Conservation (phyloP, 2,113 vertebrate species). For the Fregetta grallaria region DNA sequence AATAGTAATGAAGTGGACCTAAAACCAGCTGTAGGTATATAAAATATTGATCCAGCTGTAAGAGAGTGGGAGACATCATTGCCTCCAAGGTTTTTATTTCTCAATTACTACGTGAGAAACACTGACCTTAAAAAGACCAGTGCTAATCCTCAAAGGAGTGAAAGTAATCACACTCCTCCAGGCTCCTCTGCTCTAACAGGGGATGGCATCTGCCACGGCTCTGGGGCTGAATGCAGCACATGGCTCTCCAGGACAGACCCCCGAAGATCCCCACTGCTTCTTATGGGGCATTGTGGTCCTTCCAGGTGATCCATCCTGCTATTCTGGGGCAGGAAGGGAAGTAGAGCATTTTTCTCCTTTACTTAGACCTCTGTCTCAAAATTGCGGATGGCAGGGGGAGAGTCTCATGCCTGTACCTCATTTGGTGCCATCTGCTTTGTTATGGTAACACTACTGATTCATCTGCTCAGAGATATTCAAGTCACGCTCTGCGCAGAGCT, state of each 20-base stretch:
- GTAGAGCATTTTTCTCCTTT: background rate
- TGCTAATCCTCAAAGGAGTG: background rate
- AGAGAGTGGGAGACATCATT: background rate
- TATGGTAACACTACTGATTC: background rate
- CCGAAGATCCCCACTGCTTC: background rate
- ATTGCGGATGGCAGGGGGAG: background rate
- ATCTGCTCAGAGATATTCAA: background rate
- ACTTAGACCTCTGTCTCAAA: background rate
- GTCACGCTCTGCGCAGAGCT: background rate
- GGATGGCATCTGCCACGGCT: background rate
- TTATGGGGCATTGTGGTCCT: background rate
- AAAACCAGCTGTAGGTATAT: background rate
- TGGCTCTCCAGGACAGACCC: background rate
- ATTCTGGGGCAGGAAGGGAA: background rate
- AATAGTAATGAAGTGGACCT: background rate
- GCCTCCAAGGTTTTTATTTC: background rate
- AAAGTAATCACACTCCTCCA: background rate
- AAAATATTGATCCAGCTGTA: background rate
- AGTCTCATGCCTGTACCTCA: background rate
- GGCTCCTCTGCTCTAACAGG: background rate
- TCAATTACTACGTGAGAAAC: background rate
- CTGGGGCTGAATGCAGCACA: background rate
- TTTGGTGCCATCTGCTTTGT: background rate
- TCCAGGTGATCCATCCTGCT: background rate
- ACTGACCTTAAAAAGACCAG: background rate